phyloP scores from a whole-genome alignment of 2,797 vertebrate genomes.

The Ibycter americanus region DNA sequence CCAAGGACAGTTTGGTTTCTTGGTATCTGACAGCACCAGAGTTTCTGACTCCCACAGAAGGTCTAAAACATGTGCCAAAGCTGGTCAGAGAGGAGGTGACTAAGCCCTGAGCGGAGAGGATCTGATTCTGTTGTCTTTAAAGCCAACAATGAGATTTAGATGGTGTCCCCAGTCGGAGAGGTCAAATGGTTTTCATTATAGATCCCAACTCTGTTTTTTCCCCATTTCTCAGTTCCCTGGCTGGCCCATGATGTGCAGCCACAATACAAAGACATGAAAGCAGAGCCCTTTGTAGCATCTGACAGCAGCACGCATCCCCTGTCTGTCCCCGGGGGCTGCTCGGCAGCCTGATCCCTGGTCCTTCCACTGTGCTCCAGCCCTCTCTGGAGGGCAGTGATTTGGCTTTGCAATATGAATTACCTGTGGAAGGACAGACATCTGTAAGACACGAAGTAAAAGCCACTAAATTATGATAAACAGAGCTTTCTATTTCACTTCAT shows the following conservation, averaged over 20 bases:
- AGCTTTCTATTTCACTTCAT: background rate
- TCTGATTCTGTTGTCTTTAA: background rate
- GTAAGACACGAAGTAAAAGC: background rate
- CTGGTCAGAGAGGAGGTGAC: background rate
- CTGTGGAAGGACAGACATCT: background rate
- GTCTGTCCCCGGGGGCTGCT: background rate
- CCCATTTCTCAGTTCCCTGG: background rate
- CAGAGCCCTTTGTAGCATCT: background rate
- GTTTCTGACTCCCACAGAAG: background rate
- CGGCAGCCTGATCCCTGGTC: accelerated
- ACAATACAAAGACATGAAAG: background rate
- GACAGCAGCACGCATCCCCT: background rate
- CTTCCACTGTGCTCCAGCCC: background rate
- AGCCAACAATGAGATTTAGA: background rate
- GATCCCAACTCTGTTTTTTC: background rate
- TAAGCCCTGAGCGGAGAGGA: background rate
- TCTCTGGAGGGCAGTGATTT: background rate
- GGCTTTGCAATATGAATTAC: background rate
- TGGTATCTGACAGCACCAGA: background rate
- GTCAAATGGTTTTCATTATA: background rate
- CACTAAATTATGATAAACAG: background rate
- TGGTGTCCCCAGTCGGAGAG: background rate
- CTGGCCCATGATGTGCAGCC: background rate
- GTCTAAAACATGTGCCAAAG: background rate
- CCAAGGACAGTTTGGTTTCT: background rate